A percentile compares a stretch with the other conserved stretches of the same genome.
These are phyloP conservation scores for Trilocha varians DNA, from an alignment of 2,888 invertebrate genomes.

Conservation along the genomic window DNA sequence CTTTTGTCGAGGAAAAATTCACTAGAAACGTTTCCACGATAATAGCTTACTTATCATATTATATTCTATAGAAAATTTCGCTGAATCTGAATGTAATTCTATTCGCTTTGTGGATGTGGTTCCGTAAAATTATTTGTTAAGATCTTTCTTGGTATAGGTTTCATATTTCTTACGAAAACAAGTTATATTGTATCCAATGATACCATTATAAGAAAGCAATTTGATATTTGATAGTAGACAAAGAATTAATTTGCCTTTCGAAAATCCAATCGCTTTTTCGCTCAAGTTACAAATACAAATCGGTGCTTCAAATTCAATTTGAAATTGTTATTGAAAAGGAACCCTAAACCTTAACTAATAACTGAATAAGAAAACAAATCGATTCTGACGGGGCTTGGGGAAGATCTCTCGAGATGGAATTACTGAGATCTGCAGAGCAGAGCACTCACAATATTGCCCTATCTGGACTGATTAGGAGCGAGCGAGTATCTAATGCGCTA, in stretches of 20 bases:
- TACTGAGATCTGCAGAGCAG: conserved; percentile 18
- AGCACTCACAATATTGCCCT: conserved; percentile 32
- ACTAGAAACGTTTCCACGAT: neutral
- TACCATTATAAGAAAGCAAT: too few species aligned
- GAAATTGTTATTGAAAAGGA: neutral
- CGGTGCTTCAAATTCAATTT: too few species aligned
- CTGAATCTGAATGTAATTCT: neutral
- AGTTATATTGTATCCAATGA: too few species aligned
- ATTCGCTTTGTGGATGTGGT: neutral
- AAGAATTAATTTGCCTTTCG: too few species aligned
- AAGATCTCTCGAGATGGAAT: conserved; percentile 21
- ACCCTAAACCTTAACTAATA: conserved; percentile 5
- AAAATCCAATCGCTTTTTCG: too few species aligned
- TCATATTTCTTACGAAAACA: too few species aligned
- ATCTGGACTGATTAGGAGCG: conserved; percentile 19
- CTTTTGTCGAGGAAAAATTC: conserved; percentile 11
- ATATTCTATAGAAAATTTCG: neutral
- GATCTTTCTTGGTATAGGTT: too few species aligned
- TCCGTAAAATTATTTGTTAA: neutral
- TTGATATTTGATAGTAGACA: too few species aligned
- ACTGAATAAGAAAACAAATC: conserved; percentile 20
- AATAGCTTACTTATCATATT: neutral
- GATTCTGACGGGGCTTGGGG: conserved; percentile 18
- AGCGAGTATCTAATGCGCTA: neutral
- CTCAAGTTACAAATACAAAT: too few species aligned